Conservation (phyloP, 2,797 vertebrate genomes). For the Triplophysa yarkandensis region DNA sequence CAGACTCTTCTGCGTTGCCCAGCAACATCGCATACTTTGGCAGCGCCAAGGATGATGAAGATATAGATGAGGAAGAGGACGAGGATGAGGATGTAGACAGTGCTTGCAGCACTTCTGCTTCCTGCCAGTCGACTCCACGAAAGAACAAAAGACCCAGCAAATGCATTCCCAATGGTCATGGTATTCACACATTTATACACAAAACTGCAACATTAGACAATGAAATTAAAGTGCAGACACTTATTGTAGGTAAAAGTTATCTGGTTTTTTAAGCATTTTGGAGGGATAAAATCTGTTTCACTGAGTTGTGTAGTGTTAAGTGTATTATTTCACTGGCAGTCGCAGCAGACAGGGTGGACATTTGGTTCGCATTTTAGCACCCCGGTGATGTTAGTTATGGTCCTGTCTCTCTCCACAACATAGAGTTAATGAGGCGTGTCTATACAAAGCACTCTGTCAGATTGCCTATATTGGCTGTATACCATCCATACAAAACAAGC, state of each 20-base stretch:
- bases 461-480: conserved; percentile 41
- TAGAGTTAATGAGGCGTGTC: conserved; percentile 55
- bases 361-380: conserved; percentile 48
- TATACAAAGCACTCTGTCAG: conserved; percentile 51
- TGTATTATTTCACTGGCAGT: conserved; percentile 25
- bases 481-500: conserved; percentile 14
- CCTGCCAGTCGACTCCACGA: conserved; percentile 93
- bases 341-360: conserved; percentile 28
- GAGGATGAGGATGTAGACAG: conserved; percentile 83
- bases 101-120: conserved; percentile 81
- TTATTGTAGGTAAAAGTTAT: too few species aligned
- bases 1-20: conserved; percentile 90
- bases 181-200: conserved; percentile 68
- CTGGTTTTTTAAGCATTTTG: too few species aligned
- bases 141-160: conserved; percentile 87
- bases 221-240: conserved; percentile 45
- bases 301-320: conserved; percentile 4
- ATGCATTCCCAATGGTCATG: conserved; percentile 85
- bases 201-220: conserved; percentile 43
- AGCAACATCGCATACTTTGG: conserved; percentile 90
- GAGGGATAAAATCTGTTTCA: conserved; percentile 10
- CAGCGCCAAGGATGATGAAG: conserved; percentile 79
- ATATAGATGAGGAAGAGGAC: conserved; percentile 87
- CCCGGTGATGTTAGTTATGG: conserved; percentile 48
- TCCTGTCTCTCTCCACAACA: conserved; percentile 44